Percentiles rank a stretch among this genome's conserved stretches.
Conservation (phyloP, 2,797 vertebrate genomes). For the Bucorvus abyssinicus region DNA sequence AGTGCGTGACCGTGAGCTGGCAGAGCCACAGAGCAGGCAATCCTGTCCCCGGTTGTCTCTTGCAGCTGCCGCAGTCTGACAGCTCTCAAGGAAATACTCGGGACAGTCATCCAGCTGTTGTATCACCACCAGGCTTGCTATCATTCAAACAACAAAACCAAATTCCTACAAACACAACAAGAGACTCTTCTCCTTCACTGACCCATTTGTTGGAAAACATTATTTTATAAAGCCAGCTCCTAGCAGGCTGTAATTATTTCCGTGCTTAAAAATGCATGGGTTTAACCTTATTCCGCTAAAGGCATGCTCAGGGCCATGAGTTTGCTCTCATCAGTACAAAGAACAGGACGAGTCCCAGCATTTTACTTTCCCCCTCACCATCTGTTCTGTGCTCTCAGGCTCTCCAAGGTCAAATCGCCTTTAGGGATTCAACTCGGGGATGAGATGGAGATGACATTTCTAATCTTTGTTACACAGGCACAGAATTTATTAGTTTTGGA, state of each 20-base stretch:
- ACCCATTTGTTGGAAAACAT: not conserved
- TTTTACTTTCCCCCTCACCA: slow-evolving; percentile 9
- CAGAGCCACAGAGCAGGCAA: not conserved
- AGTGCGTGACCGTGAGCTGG: not conserved
- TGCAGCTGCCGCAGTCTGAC: not conserved
- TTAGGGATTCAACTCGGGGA: slow-evolving; percentile 36
- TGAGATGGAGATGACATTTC: slow-evolving; percentile 33
- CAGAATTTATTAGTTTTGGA: slow-evolving; percentile 39
- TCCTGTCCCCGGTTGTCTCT: not conserved
- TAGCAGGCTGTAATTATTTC: not conserved
- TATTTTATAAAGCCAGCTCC: not conserved
- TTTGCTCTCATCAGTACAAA: slow-evolving; percentile 1
- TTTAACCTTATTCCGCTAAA: not conserved
- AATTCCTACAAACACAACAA: not conserved
- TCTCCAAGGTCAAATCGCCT: slow-evolving; percentile 44
- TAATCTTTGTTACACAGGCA: slow-evolving; percentile 33
- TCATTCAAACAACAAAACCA: not conserved
- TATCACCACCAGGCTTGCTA: not conserved
- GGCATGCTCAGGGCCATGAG: not conserved
- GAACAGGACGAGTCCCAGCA: not conserved
- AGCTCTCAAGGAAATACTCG: not conserved
- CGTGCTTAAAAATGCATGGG: not conserved
- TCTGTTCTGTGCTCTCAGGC: slow-evolving; percentile 32
- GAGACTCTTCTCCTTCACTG: not conserved
- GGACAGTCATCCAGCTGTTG: not conserved